These are phyloP conservation scores for Coenobita brevimanus DNA, from an alignment of 1,140 invertebrate species.

Conservation along the genomic window DNA sequence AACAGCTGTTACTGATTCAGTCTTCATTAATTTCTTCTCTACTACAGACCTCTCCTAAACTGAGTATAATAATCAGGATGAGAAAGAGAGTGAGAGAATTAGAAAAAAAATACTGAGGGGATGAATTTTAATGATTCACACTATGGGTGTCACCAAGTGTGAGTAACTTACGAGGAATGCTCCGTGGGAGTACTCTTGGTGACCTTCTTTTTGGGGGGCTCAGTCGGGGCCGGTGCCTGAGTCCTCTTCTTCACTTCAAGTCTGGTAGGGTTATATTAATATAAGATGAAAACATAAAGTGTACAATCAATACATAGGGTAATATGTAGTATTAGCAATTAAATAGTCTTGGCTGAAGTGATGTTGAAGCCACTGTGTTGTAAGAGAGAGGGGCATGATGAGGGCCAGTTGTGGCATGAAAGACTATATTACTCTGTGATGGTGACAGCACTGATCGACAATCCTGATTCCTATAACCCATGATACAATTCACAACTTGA, in stretches of 20 bases:
- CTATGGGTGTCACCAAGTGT: neutral
- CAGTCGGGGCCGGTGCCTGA: neutral
- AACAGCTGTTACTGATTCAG: too few species aligned
- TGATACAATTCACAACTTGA: too few species aligned
- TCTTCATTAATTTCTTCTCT: too few species aligned
- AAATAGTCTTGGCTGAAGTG: neutral
- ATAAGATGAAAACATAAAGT: neutral
- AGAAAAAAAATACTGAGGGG: neutral
- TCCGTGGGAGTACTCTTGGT: conserved; percentile 4
- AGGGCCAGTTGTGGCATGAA: too few species aligned
- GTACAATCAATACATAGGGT: neutral
- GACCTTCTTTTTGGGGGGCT: conserved; percentile 40
- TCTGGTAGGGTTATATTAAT: neutral
- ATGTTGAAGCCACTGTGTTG: too few species aligned
- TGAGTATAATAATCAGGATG: too few species aligned
- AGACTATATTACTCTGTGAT: too few species aligned
- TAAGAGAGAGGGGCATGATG: too few species aligned
- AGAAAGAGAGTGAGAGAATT: too few species aligned
- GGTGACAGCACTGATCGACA: too few species aligned
- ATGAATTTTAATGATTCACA: neutral
- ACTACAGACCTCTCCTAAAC: too few species aligned
- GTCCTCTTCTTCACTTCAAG: conserved; percentile 38
- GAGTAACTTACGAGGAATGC: conserved; percentile 7
- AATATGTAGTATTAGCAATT: neutral
- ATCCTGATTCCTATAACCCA: too few species aligned